Evolutionary conservation across 2,797 vertebrate genomes (phyloP).

Genomic region (Sciurus vulgaris): DNA sequence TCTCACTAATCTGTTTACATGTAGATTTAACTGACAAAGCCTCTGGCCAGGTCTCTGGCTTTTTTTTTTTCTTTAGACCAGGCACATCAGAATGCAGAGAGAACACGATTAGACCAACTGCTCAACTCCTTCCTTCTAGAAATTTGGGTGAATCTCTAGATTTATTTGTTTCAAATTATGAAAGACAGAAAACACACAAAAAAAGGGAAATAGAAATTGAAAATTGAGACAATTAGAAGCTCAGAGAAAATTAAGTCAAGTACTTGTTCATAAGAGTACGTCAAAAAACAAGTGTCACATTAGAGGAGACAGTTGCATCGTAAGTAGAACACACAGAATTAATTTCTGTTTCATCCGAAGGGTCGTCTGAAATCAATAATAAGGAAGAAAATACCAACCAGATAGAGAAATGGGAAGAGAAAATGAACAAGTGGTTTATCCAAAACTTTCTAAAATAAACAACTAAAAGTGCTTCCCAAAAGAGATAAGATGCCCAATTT

Average conservation of each 20-base stretch:
- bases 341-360: neutral
- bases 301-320: neutral
- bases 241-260: neutral
- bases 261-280: neutral
- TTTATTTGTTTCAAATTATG: neutral
- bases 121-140: neutral
- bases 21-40: neutral
- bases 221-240: slow-evolving; percentile 17
- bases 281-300: neutral
- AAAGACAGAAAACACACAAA: neutral
- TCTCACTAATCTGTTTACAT: neutral
- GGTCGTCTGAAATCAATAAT: neutral
- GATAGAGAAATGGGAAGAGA: neutral
- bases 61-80: neutral
- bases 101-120: neutral
- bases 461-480: neutral
- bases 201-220: neutral
- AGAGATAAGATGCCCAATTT: neutral
- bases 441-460: neutral
- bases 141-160: neutral
- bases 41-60: neutral
- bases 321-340: neutral
- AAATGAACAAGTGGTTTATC: neutral
- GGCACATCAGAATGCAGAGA: neutral
- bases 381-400: neutral